Base-by-base conservation (phyloP, 2,797 vertebrate genomes). In the Mormyrops attenuatus region DNA sequence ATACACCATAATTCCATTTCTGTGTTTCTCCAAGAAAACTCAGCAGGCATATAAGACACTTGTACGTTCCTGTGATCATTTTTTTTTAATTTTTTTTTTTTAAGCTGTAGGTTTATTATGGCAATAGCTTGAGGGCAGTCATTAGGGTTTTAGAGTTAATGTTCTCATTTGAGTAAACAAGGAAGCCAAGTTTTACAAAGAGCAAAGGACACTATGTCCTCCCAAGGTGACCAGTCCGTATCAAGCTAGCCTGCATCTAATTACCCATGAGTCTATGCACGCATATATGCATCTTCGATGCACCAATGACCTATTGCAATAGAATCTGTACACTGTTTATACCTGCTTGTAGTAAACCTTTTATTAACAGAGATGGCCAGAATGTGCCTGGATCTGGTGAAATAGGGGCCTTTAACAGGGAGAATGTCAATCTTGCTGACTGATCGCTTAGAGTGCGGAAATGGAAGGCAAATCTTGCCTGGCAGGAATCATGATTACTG, bases 201-300 rank as follows among this genome's bases (percentile, higher is more conserved):
- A 34, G n/a, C 52, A 6, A 1, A 26, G n/a, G 60, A 89, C 38
- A 84, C 53, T 84, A 22, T 82, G 49, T n/a, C 49, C 53, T 89
- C 88, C 73, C 34, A 84, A 84, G 89, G 85, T 84, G 60, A 63
- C 80, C 26, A 49, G 66, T 87, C 63, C 85, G 77, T 26, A 89
- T 87, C 53, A 50, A 88, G 50, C 77, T 26, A 38, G 22, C 77
- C 44, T 82, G 26, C 87, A 84, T 80, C 52, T 60, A 66, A 84
- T 84, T 88, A 73, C 60, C 89, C 53, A 52, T 53, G 73, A 88
- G 87, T 44, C 89, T 88, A 88, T 88, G 87, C 87, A 90, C 69
- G 15, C n/a, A 66, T 84, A 88, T 88, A 85, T 88, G 73, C 69
- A 85, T 85, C 60, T 52, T 15, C 34, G 69, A 90, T 84, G 73